phyloP scores from a whole-genome alignment of 2,113 vertebrate species.

The Antechinus flavipes region DNA sequence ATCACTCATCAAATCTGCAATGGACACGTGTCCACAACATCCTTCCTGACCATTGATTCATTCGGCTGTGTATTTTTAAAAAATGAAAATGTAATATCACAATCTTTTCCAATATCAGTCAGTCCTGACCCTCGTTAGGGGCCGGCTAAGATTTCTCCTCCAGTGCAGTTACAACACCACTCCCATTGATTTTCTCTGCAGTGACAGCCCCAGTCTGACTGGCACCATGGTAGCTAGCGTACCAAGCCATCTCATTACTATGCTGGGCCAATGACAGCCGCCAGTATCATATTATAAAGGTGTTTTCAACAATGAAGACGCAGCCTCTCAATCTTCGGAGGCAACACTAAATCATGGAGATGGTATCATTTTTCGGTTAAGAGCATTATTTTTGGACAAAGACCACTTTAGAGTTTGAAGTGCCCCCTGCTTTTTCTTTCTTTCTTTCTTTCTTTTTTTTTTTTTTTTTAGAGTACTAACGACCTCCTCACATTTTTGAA shows the following conservation, averaged over 20 bases:
- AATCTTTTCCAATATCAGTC: conserved; percentile 83
- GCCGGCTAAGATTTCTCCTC: conserved; percentile 89
- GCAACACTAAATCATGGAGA: conserved; percentile 86
- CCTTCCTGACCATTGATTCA: conserved; percentile 81
- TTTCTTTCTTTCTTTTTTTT: not conserved
- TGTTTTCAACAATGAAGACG: conserved; percentile 88
- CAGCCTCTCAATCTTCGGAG: conserved; percentile 87
- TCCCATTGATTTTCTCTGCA: conserved; percentile 96
- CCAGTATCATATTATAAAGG: conserved; percentile 93
- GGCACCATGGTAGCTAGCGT: conserved; percentile 90
- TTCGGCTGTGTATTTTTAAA: conserved; percentile 81
- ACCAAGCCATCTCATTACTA: conserved; percentile 87
- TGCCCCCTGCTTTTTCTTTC: conserved; percentile 71
- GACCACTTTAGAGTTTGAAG: conserved; percentile 86
- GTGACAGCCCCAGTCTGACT: conserved; percentile 96
- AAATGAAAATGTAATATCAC: conserved; percentile 78
- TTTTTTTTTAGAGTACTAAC: conserved; percentile 63
- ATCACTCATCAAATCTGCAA: conserved; percentile 81
- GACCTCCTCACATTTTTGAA: conserved; percentile 78
- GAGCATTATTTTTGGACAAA: conserved; percentile 91
- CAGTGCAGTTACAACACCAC: conserved; percentile 85
- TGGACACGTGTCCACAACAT: conserved; percentile 72
- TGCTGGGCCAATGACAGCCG: conserved; percentile 88
- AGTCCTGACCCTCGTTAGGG: conserved; percentile 84
- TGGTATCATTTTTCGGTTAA: conserved; percentile 89